Conservation (phyloP, 1,140 invertebrate species). For the Cotesia typhae region DNA sequence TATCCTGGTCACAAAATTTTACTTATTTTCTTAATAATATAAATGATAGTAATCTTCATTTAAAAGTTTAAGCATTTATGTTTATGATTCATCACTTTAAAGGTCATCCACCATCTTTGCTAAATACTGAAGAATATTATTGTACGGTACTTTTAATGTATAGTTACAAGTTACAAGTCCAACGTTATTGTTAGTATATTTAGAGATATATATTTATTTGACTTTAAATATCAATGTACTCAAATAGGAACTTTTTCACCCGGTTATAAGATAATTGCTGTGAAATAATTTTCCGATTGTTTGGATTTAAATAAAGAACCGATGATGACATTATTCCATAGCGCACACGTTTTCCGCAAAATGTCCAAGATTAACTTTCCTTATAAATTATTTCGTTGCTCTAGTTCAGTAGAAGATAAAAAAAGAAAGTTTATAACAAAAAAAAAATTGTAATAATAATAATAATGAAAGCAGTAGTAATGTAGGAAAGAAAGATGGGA, state of each 20-base stretch:
- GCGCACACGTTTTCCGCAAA: slow-evolving; percentile 8
- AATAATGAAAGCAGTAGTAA: slow-evolving; percentile 1
- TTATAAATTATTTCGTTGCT: slow-evolving; percentile 33
- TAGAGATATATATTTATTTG: background rate
- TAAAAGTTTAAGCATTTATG: too few relatives aligned
- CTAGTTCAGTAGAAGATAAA: slow-evolving; percentile 13
- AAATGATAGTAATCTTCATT: too few relatives aligned
- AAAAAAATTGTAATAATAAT: background rate
- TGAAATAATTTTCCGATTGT: too few relatives aligned
- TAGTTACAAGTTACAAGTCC: too few relatives aligned
- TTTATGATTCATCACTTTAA: too few relatives aligned
- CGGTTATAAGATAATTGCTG: too few relatives aligned
- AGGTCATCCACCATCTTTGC: background rate
- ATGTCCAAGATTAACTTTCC: slow-evolving; percentile 34
- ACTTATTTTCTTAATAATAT: too few relatives aligned
- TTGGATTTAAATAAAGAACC: too few relatives aligned
- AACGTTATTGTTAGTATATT: background rate
- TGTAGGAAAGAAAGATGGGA: slow-evolving; percentile 3
- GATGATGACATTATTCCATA: background rate
- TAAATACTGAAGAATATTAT: too few relatives aligned
- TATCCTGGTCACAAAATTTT: too few relatives aligned
- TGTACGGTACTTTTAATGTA: background rate
- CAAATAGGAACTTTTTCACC: too few relatives aligned
- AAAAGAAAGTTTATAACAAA: background rate
- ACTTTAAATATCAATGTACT: too few relatives aligned